Percentiles rank a stretch among this genome's conserved stretches.
These are phyloP conservation scores for Trypoxylon attenuatum DNA, from an alignment of 2,888 invertebrate genomes.

Conservation along the genomic window DNA sequence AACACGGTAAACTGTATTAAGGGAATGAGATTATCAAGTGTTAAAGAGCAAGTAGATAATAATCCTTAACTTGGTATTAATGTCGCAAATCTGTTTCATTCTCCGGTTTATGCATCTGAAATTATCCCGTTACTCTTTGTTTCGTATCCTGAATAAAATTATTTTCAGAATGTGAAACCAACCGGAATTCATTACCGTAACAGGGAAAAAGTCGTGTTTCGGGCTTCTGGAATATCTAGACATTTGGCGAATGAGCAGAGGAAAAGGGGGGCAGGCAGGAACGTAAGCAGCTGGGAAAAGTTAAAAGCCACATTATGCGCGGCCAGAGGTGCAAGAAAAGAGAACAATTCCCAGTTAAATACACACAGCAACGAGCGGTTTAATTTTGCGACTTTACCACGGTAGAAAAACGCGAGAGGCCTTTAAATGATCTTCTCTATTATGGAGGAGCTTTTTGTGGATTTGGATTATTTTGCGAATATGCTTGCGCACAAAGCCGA, in stretches of 20 bases:
- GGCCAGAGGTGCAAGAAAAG: slow-evolving; percentile 1
- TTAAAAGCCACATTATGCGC: slow-evolving; percentile 8
- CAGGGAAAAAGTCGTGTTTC: not conserved
- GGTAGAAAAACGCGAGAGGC: not conserved
- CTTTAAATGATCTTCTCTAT: slow-evolving; percentile 3
- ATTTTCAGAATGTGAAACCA: no score
- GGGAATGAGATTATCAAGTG: no score
- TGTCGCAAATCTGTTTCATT: no score
- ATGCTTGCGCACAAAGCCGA: no score
- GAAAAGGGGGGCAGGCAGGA: not conserved
- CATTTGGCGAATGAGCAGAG: not conserved
- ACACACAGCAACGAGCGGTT: slow-evolving; percentile 1
- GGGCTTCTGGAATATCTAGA: not conserved
- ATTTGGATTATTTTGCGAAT: no score
- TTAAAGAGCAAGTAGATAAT: no score
- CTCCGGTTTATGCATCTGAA: no score
- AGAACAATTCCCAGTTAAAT: slow-evolving; percentile 1
- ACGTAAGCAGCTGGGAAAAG: not conserved
- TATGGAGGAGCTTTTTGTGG: no score
- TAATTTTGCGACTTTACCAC: not conserved
- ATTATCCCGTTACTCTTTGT: no score
- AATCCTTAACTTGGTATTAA: no score
- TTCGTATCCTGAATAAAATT: no score
- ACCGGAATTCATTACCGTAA: not conserved
- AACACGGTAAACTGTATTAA: slow-evolving; percentile 1